Percentiles rank a stretch among this genome's conserved stretches.
phyloP scores from a whole-genome alignment of 2,113 vertebrate species.

The Empidonax alnorum region DNA sequence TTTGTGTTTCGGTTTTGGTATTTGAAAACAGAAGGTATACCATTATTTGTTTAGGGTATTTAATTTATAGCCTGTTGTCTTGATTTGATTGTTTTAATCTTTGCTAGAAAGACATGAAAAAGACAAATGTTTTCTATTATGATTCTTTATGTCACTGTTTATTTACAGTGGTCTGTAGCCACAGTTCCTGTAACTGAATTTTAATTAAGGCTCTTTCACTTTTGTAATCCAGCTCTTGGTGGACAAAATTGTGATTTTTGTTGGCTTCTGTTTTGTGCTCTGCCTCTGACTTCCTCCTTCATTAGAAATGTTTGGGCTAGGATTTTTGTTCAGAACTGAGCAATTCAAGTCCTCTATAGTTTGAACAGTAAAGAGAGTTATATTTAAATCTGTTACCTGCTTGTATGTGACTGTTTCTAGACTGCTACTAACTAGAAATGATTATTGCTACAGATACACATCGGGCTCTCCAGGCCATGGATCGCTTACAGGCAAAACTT shows the following conservation, averaged over 20 bases:
- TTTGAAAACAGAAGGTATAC: not conserved
- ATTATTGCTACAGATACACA: constrained; percentile 83
- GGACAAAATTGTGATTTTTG: not conserved
- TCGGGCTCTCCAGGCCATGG: constrained; percentile 92
- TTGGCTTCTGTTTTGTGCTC: not conserved
- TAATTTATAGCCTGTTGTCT: not conserved
- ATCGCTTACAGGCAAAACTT: constrained; percentile 91
- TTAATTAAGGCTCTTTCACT: not conserved
- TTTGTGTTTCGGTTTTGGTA: not conserved
- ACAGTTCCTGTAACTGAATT: not conserved
- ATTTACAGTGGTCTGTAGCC: not conserved
- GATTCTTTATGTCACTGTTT: not conserved
- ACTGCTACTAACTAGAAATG: not conserved
- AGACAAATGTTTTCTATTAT: not conserved
- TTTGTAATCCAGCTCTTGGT: not conserved
- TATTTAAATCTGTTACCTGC: not conserved
- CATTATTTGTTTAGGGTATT: not conserved
- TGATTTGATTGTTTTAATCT: not conserved
- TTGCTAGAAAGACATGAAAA: not conserved
- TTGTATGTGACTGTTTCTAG: not conserved
- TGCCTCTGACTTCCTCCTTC: not conserved
- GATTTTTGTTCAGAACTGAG: not conserved
- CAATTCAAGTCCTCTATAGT: not conserved
- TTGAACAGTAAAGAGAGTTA: not conserved
- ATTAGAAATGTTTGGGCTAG: not conserved